A percentile compares a stretch with the other conserved stretches of the same genome.
Conservation (phyloP, 2,888 invertebrate species). For the Plusia festucae region DNA sequence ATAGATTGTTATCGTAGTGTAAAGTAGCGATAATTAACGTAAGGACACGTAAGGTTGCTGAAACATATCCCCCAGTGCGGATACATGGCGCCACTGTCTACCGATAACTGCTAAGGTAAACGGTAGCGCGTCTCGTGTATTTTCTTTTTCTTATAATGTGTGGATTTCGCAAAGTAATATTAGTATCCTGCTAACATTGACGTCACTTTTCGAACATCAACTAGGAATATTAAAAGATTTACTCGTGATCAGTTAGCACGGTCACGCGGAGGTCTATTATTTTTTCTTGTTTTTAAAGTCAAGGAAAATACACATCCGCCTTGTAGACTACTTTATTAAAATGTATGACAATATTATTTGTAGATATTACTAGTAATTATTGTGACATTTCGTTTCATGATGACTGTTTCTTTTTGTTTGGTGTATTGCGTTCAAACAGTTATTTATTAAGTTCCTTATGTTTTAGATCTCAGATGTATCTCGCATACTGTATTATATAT, state of each 20-base stretch:
- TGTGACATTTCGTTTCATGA: conserved; percentile 53
- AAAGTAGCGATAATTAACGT: conserved; percentile 55
- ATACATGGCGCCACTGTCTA: conserved; percentile 39
- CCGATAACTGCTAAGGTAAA: conserved; percentile 6
- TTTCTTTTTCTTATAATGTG: conserved; percentile 31
- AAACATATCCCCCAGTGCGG: conserved; percentile 72
- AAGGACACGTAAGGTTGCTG: conserved; percentile 60
- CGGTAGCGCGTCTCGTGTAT: conserved; percentile 28
- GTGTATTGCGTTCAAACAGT: conserved; percentile 61
- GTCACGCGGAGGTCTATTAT: neutral
- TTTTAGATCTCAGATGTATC: conserved; percentile 83
- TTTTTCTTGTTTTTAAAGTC: conserved; percentile 13
- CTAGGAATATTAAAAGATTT: neutral
- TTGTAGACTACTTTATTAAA: conserved; percentile 70
- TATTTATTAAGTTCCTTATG: conserved; percentile 77
- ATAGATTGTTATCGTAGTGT: conserved; percentile 73
- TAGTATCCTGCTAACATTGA: neutral
- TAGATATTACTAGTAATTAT: conserved; percentile 67
- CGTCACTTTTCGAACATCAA: neutral
- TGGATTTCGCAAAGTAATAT: neutral
- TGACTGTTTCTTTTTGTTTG: conserved; percentile 65
- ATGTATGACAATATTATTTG: conserved; percentile 82
- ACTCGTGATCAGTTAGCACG: neutral
- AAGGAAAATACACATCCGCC: conserved; percentile 45
- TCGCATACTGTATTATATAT: conserved; percentile 75